Percentiles rank a stretch among this genome's conserved stretches.
Conservation (phyloP, 2,113 vertebrate species). For the Argyrosomus japonicus region DNA sequence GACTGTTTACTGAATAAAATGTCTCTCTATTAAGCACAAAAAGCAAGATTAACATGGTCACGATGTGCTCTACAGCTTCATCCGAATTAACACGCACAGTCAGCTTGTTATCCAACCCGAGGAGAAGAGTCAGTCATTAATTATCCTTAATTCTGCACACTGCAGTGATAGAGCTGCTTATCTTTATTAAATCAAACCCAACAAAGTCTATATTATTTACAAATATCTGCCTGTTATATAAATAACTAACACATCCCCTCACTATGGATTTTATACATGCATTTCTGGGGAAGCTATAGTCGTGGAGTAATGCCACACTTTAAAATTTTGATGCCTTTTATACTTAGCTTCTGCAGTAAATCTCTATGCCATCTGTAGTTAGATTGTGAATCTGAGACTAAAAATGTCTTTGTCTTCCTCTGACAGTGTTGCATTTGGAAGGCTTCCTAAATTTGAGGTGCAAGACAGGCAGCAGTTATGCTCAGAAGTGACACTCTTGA, state of each 20-base stretch:
- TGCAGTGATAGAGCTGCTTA: neutral
- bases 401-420: slow-evolving; percentile 27
- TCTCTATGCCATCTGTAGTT: slow-evolving; percentile 2
- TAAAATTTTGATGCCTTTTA: neutral
- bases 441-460: slow-evolving; percentile 13
- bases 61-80: neutral
- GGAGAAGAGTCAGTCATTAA: neutral
- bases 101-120: neutral
- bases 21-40: neutral
- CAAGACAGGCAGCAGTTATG: slow-evolving; percentile 41
- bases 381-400: neutral
- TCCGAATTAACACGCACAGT: neutral
- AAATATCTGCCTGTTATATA: neutral
- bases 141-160: neutral
- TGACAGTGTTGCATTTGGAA: slow-evolving; percentile 35
- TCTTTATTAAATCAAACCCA: neutral
- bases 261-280: neutral
- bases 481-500: slow-evolving; percentile 45
- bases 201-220: neutral
- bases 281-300: neutral
- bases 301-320: neutral
- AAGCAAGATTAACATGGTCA: neutral
- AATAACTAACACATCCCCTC: neutral
- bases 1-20: neutral
- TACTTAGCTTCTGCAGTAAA: neutral